phyloP scores from a whole-genome alignment of 2,888 invertebrate species.

The Erebia palarica region DNA sequence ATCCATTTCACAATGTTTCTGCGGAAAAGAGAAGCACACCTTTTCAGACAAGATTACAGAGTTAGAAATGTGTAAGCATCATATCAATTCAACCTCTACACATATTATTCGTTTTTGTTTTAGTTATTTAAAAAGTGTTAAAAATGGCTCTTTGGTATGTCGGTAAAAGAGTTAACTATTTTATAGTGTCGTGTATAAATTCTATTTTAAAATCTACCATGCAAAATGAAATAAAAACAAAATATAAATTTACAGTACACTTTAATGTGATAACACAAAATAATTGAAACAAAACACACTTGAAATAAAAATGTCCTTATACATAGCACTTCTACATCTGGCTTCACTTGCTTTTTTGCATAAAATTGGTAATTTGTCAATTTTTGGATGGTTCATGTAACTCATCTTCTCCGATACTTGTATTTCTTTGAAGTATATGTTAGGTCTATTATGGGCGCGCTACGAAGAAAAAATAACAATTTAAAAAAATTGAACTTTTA shows the following conservation, averaged over 20 bases:
- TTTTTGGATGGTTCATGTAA: conserved; percentile 42
- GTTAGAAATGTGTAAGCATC: too few relatives aligned
- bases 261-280: conserved; percentile 72
- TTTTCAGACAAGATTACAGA: too few relatives aligned
- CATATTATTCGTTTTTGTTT: not conserved
- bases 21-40: too few relatives aligned
- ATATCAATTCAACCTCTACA: not conserved
- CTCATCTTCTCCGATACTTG: conserved; percentile 74
- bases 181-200: conserved; percentile 18
- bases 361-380: conserved; percentile 31
- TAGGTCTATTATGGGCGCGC: conserved; percentile 77
- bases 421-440: conserved; percentile 72
- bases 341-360: conserved; percentile 50
- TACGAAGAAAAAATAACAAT: conserved; percentile 64
- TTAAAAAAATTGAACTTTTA: conserved; percentile 21
- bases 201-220: conserved; percentile 57
- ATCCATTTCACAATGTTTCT: too few relatives aligned
- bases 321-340: conserved; percentile 65
- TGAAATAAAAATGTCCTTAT: conserved; percentile 55
- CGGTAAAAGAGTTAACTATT: conserved; percentile 23
- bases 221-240: conserved; percentile 72
- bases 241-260: conserved; percentile 67
- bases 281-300: conserved; percentile 65
- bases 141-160: conserved; percentile 10
- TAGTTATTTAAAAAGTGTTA: not conserved